Base-by-base conservation (phyloP, 2,888 invertebrate species). In the Mesodorylaimus sp. region DNA sequence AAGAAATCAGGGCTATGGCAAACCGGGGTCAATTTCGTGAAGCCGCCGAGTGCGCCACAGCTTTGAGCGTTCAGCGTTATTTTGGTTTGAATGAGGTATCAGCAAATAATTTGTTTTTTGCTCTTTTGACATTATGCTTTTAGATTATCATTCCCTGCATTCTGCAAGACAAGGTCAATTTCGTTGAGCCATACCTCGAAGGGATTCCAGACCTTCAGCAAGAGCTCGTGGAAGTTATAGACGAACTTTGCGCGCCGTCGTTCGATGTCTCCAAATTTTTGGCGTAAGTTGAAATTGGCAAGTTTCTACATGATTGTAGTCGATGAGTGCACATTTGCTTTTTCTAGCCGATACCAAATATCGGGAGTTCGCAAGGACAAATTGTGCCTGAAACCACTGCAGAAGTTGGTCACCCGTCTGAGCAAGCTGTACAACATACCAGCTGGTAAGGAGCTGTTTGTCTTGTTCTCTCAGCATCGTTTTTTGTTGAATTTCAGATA, bases 101-200 rank as follows among this genome's bases (percentile, higher is more conserved):
- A 16, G 32, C 32, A 32, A 10, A 32, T 16, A 32, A 32, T 32
- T 32, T 32, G 7, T 10, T 32, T 32, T 32, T n/a, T n/a, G n/a
- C n/a, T n/a, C n/a, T n/a, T n/a, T n/a, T n/a, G n/a, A 16, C 32
- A 13, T 16, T 13, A 10, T 32, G 16, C 10, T 45, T 45, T n/a
- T 37, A 47, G 48, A 37, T 47, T 5, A 10, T 47, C 7, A 25
- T 47, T 21, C 48, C 48, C 19, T 39, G 37, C 25, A 23, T 47
- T 3, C 24, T 47, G 42, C 48, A 47, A 47, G 48, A 47, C 21
- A 47, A 47, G 26, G 44, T 5, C 3, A 47, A 47, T 45, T 25
- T 47, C 26, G 48, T 37, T 19, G 48, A 47, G 44, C 24, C 37
- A 3, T 47, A 47, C 48, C 7, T 47, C 10, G 39, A 7, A 5